These are phyloP conservation scores for Todiramphus saurophagus DNA, from an alignment of 2,113 vertebrate genomes.

Conservation along the genomic window DNA sequence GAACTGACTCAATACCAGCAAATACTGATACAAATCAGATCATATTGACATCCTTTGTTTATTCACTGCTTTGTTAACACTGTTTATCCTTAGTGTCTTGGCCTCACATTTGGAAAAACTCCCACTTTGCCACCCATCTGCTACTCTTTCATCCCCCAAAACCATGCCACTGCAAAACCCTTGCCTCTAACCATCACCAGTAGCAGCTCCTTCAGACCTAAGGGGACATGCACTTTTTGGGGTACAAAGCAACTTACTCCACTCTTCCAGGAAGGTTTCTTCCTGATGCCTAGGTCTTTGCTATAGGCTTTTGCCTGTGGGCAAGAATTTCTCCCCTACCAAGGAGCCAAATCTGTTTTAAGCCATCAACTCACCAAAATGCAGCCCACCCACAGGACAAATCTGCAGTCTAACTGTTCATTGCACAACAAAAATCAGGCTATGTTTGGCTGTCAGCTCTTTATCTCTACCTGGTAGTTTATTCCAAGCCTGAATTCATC, in stretches of 20 bases:
- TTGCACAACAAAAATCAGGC: neutral
- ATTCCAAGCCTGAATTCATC: neutral
- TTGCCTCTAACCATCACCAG: neutral
- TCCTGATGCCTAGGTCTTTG: neutral
- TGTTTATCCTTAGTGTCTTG: neutral
- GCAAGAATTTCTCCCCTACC: neutral
- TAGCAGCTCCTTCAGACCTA: neutral
- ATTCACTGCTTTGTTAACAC: neutral
- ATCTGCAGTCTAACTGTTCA: neutral
- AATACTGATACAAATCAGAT: neutral
- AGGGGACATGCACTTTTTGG: rapidly evolving
- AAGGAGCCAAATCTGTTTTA: neutral
- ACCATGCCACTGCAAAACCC: neutral
- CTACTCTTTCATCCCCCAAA: neutral
- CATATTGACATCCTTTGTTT: slow-evolving; percentile 25
- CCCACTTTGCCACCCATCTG: neutral
- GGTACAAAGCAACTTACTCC: neutral
- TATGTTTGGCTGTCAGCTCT: neutral
- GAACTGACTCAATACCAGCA: neutral
- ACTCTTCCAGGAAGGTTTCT: neutral
- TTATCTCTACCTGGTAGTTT: neutral
- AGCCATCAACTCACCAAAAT: rapidly evolving
- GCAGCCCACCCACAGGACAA: neutral
- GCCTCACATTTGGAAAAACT: neutral
- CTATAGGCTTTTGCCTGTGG: neutral